phyloP scores from a whole-genome alignment of 2,888 invertebrate species.

The Ophonus ardosiacus region DNA sequence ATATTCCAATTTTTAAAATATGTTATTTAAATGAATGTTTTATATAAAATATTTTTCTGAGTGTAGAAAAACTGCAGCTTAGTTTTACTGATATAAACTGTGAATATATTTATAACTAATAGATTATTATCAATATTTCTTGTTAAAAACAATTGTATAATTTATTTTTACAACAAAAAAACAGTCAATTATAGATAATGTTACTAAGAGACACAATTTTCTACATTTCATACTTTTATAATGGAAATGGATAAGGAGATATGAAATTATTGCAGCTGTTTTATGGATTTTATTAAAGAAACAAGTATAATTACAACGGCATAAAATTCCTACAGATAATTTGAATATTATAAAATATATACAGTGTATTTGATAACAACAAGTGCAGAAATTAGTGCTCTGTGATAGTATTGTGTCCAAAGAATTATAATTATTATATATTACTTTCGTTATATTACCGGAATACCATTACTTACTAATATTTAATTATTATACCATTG shows the following conservation, averaged over 20 bases:
- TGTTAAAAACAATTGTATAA: neutral
- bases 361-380: conserved; percentile 58
- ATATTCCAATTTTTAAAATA: neutral
- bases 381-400: conserved; percentile 53
- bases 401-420: conserved; percentile 57
- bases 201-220: conserved; percentile 16
- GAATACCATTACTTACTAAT: conserved; percentile 29
- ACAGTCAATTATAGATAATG: conserved; percentile 16
- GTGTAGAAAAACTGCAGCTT: neutral
- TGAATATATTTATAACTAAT: too few species aligned
- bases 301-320: conserved; percentile 25
- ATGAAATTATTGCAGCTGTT: conserved; percentile 6
- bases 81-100: neutral
- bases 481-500: conserved; percentile 7
- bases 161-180: conserved; percentile 9
- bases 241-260: neutral
- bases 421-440: conserved; percentile 30
- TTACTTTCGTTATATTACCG: neutral
- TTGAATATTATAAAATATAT: conserved; percentile 45
- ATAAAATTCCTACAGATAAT: conserved; percentile 22
- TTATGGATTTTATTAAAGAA: conserved; percentile 25
- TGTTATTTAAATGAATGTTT: neutral
- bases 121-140: too few species aligned
- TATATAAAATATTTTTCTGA: neutral
- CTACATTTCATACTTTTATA: conserved; percentile 23